A percentile compares a stretch with the other conserved stretches of the same genome.
Evolutionary conservation across 2,113 vertebrate genomes (phyloP).

Genomic region (Puma concolor): DNA sequence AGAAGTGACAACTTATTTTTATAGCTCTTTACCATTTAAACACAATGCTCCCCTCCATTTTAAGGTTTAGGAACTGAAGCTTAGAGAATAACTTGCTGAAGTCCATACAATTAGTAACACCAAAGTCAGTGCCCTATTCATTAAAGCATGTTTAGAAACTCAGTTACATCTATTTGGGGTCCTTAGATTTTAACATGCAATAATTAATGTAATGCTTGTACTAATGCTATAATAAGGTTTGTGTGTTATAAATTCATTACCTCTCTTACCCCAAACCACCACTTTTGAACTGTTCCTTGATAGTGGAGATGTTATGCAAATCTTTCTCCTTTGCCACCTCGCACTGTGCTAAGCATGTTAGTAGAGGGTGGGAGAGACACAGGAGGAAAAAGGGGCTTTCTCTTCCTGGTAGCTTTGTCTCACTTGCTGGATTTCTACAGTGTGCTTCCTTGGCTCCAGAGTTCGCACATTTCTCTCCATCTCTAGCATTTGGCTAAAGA

Average conservation of each 20-base stretch:
- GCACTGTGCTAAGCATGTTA: background rate
- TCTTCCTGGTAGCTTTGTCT: background rate
- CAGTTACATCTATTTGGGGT: background rate
- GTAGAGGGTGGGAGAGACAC: background rate
- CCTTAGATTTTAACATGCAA: background rate
- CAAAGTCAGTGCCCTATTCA: background rate
- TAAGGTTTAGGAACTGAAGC: background rate
- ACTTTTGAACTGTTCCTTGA: background rate
- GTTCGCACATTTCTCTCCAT: background rate
- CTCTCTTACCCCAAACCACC: background rate
- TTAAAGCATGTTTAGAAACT: background rate
- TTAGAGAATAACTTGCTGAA: background rate
- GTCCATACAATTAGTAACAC: background rate
- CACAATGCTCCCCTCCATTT: background rate
- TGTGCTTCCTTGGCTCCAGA: background rate
- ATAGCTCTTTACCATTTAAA: background rate
- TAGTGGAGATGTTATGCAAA: background rate
- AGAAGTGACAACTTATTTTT: background rate
- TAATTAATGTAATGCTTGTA: background rate
- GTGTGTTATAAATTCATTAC: background rate
- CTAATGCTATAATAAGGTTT: background rate
- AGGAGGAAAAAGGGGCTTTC: background rate
- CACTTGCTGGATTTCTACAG: background rate
- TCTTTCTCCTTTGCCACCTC: background rate
- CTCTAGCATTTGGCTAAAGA: background rate